Conservation (phyloP, 2,888 invertebrate species). For the Ormyrus pomaceus region DNA sequence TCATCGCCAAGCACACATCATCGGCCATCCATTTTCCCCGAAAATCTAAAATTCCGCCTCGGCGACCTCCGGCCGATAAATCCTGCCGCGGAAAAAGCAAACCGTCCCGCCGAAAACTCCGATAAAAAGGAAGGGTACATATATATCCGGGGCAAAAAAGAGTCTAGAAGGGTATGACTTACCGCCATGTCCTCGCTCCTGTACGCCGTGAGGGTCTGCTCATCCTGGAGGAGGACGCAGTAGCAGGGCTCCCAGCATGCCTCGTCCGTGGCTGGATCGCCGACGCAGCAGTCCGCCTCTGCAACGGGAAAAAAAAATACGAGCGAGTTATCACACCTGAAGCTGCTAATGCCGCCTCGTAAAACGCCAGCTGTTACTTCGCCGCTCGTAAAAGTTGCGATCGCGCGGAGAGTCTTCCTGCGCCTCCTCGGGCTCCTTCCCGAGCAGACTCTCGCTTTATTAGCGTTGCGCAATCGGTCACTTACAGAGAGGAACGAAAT, state of each 20-base stretch:
- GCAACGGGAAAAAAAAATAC: slow-evolving; percentile 53
- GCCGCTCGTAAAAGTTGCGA: slow-evolving; percentile 46
- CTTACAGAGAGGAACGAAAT: neutral
- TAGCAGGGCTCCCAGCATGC: slow-evolving; percentile 88
- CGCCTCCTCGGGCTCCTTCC: neutral
- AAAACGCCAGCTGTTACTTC: too few relatives aligned
- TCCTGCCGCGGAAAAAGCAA: too few relatives aligned
- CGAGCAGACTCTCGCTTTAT: slow-evolving; percentile 2
- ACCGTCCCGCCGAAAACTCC: too few relatives aligned
- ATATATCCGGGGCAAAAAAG: too few relatives aligned
- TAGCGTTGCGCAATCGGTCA: slow-evolving; percentile 37
- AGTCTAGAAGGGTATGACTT: slow-evolving; percentile 74
- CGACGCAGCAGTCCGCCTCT: slow-evolving; percentile 76
- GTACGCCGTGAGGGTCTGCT: slow-evolving; percentile 86
- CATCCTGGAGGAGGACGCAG: slow-evolving; percentile 86
- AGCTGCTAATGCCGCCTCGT: slow-evolving; percentile 6
- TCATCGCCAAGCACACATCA: too few relatives aligned
- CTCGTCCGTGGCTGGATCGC: slow-evolving; percentile 77
- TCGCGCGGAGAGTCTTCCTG: slow-evolving; percentile 14
- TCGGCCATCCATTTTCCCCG: too few relatives aligned
- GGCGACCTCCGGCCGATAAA: too few relatives aligned
- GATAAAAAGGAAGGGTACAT: too few relatives aligned
- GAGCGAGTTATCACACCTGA: slow-evolving; percentile 41
- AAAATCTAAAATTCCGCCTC: too few relatives aligned
- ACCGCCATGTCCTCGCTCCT: slow-evolving; percentile 88